phyloP scores from a whole-genome alignment of 2,113 vertebrate genomes.

The Aythya baeri region DNA sequence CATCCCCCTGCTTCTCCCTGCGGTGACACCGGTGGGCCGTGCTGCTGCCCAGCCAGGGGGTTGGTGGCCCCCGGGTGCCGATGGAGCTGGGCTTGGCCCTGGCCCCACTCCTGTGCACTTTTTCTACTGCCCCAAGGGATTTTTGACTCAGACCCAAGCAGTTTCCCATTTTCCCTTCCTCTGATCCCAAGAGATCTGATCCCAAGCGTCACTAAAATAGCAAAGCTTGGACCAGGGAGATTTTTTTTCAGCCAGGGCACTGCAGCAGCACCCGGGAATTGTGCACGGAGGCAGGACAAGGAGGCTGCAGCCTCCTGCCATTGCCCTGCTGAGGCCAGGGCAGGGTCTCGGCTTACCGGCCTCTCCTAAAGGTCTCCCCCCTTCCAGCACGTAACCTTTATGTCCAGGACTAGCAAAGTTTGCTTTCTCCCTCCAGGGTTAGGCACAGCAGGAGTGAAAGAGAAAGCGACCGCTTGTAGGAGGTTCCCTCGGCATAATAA shows the following conservation, averaged over 20 bases:
- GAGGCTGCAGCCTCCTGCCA: background rate
- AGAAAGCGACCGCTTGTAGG: slow-evolving; percentile 44
- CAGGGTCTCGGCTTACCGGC: slow-evolving; percentile 4
- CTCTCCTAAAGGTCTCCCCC: slow-evolving; percentile 21
- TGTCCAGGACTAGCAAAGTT: slow-evolving; percentile 48
- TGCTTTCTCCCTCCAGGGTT: slow-evolving; percentile 65
- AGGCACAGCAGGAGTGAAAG: slow-evolving; percentile 42
- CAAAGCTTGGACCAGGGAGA: background rate
- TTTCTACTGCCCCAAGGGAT: rapidly evolving
- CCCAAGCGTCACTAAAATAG: rapidly evolving
- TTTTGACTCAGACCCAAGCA: rapidly evolving
- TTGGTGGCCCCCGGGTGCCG: rapidly evolving
- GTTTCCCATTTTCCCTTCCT: background rate
- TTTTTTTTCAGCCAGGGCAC: background rate
- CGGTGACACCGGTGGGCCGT: rapidly evolving
- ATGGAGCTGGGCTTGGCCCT: rapidly evolving
- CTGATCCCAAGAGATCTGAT: background rate
- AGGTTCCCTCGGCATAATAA: slow-evolving; percentile 49
- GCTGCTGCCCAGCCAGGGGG: background rate
- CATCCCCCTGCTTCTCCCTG: rapidly evolving
- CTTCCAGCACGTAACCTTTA: slow-evolving; percentile 46
- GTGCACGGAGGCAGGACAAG: background rate
- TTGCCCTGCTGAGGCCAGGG: background rate
- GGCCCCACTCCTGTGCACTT: too few relatives aligned
- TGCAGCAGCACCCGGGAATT: rapidly evolving